Percentiles rank a stretch among this genome's conserved stretches.
These are phyloP conservation scores for Vombatus ursinus DNA, from an alignment of 2,113 vertebrate species.

Conservation along the genomic window DNA sequence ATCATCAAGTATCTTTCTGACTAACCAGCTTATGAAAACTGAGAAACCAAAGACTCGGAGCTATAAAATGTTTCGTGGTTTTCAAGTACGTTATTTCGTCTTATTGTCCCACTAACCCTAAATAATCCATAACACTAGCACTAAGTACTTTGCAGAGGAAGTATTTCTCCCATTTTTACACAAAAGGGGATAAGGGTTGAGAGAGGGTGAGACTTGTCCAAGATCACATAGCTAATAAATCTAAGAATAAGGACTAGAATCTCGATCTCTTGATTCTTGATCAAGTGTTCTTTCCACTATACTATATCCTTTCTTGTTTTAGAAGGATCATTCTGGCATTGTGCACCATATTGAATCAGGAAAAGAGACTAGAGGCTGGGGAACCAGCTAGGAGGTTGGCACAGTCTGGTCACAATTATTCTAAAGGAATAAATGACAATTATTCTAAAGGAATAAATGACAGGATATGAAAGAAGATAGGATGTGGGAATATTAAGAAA, in stretches of 20 bases:
- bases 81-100: neutral
- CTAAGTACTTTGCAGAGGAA: neutral
- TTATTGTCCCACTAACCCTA: neutral
- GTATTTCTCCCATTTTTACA: neutral
- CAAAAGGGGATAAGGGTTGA: neutral
- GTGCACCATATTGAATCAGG: neutral
- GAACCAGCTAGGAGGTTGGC: neutral
- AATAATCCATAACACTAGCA: neutral
- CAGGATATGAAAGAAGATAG: neutral
- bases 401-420: neutral
- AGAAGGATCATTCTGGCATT: neutral
- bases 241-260: neutral
- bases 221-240: neutral
- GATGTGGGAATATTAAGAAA: neutral
- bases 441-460: neutral
- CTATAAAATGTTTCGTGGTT: neutral
- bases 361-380: neutral
- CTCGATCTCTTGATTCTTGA: neutral
- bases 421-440: neutral
- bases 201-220: neutral
- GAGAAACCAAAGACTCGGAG: neutral
- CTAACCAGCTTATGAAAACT: neutral
- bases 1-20: neutral
- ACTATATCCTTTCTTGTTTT: neutral
- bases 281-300: neutral